phyloP scores from a whole-genome alignment of 2,888 invertebrate species.

The Hermaeophaga mercurialis region DNA sequence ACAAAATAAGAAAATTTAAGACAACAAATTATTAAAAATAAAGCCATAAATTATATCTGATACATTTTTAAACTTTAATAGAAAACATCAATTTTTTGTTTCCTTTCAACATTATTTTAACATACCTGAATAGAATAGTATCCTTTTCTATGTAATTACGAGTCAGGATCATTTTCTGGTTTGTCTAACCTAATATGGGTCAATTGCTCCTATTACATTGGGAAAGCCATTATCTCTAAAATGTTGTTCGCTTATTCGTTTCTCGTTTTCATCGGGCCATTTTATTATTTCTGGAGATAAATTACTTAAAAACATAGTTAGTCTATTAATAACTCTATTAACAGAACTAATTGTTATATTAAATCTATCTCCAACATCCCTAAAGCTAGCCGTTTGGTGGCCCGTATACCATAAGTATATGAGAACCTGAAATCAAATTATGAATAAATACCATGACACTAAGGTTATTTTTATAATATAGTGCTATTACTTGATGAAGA shows the following conservation, averaged over 20 bases:
- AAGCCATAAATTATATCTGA: too few species aligned
- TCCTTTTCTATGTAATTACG: conserved; percentile 28
- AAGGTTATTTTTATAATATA: not conserved
- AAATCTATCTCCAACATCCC: conserved; percentile 36
- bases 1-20: too few species aligned
- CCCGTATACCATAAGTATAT: conserved; percentile 3
- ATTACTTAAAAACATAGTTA: conserved; percentile 32
- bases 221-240: conserved; percentile 30
- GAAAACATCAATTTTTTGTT: conserved; percentile 19
- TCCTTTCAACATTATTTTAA: not conserved
- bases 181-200: conserved; percentile 35
- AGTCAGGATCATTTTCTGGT: conserved; percentile 32
- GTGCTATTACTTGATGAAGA: not conserved
- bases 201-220: conserved; percentile 28
- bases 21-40: too few species aligned
- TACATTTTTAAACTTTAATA: too few species aligned
- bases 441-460: not conserved
- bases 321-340: conserved; percentile 28
- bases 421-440: not conserved
- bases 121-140: conserved; percentile 29
- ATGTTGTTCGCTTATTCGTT: conserved; percentile 21
- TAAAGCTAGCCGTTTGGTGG: conserved; percentile 16
- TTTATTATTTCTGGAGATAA: conserved; percentile 24
- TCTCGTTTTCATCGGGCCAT: conserved; percentile 29
- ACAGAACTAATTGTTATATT: conserved; percentile 31